phyloP scores from a whole-genome alignment of 2,113 vertebrate species.

The Gobio gobio region DNA sequence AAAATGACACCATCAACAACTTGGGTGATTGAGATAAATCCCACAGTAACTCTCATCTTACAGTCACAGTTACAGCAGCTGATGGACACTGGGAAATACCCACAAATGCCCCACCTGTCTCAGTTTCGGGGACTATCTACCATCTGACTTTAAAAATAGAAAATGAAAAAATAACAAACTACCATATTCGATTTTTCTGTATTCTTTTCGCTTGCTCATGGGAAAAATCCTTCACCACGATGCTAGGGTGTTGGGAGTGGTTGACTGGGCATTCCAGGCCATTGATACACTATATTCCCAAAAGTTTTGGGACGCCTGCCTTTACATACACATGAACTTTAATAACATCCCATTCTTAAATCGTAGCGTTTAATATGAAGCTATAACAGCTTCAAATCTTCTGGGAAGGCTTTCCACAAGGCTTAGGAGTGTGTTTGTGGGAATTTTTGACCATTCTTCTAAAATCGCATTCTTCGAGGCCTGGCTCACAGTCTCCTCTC shows the following conservation, averaged over 20 bases:
- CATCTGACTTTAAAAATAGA: constrained; percentile 10
- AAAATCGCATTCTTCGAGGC: too few species aligned
- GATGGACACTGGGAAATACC: constrained; percentile 50
- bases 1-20: constrained; percentile 62
- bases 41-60: constrained; percentile 56
- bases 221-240: background rate
- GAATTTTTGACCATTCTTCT: too few species aligned
- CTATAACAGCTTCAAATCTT: too few species aligned
- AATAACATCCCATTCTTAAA: too few species aligned
- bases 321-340: too few species aligned
- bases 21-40: constrained; percentile 64
- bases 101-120: background rate
- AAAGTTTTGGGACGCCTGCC: too few species aligned
- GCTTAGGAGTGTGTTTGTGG: too few species aligned
- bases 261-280: background rate
- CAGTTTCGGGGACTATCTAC: constrained; percentile 11
- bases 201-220: background rate
- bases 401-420: too few species aligned
- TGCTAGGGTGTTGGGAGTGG: background rate
- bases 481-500: too few species aligned
- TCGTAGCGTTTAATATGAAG: too few species aligned
- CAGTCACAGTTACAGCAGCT: constrained; percentile 58
- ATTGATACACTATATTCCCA: too few species aligned
- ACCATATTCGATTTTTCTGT: background rate
- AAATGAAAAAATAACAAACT: background rate